phyloP scores from a whole-genome alignment of 2,888 invertebrate genomes.

The Blera fallax region DNA sequence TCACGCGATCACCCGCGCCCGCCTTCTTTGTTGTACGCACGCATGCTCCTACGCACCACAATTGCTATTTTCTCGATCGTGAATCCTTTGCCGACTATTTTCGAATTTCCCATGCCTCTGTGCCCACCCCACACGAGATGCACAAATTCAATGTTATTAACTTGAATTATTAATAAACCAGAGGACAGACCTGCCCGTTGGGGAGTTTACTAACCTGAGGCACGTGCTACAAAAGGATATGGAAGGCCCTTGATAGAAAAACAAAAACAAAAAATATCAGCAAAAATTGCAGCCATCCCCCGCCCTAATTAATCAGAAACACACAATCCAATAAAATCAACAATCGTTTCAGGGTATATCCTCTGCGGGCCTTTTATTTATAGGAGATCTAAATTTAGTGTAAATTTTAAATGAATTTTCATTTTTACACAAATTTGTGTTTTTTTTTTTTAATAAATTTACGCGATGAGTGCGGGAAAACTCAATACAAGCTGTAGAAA shows the following conservation, averaged over 20 bases:
- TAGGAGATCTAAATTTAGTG: conserved; percentile 72
- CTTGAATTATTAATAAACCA: background rate
- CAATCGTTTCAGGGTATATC: conserved; percentile 61
- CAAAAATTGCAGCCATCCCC: background rate
- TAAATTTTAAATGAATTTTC: conserved; percentile 70
- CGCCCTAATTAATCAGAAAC: conserved; percentile 27
- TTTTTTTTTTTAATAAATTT: conserved; percentile 48
- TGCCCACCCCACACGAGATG: background rate
- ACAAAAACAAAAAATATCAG: background rate
- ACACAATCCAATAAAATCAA: conserved; percentile 51
- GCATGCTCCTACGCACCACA: conserved; percentile 55
- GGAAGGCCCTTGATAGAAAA: background rate
- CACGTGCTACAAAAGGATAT: too few species aligned
- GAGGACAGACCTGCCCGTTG: background rate
- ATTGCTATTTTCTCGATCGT: conserved; percentile 8
- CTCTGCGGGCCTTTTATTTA: conserved; percentile 65
- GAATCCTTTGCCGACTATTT: conserved; percentile 61
- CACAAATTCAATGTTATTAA: background rate
- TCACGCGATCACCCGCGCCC: background rate
- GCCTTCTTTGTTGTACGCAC: conserved; percentile 11
- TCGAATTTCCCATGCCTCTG: conserved; percentile 7
- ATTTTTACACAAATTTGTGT: conserved; percentile 59
- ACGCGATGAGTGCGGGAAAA: conserved; percentile 45
- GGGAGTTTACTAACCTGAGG: too few species aligned
- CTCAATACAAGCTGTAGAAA: conserved; percentile 37